Base-by-base conservation (phyloP, 35 echinoderm and acorn worm species). In the Stichopus chloronotus region DNA sequence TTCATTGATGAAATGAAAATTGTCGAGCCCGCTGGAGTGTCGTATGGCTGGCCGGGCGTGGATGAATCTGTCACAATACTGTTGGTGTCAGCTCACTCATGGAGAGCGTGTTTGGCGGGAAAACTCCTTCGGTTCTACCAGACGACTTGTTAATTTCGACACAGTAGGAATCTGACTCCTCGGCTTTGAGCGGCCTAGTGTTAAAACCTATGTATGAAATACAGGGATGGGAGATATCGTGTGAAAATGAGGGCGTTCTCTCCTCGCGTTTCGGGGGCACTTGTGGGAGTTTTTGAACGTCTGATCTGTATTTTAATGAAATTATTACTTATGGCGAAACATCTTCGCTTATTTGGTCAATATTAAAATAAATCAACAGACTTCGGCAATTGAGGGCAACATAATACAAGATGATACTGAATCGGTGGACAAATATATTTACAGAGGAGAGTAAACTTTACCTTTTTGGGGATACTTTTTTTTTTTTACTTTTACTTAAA, bases 181-280 rank as follows among this genome's bases (percentile, higher is more conserved):
- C 55, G 82, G 82, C 82, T 85, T 30, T 85, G 57, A 85, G 82
- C 82, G 82, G 82, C 82, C 82, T 85, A 85, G 82, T 85, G 82
- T 85, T 85, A 85, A 85, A 85, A 85, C 82, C 82, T 85, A 85
- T 85, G 82, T 85, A 85, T 85, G 82, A 85, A 85, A 85, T 85
- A 58, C 82, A 60, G 57, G 55, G 20, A 85, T 22, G 82, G 58
- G 4, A 56, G 54, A 85, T 74, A 20, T 85, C 82, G 82, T 58
- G 82, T 85, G 82, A 58, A 85, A 85, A 20, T 85, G 82, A 58
- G 82, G 82, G 82, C 82, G 82, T 85, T 85, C 82, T 85, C 7
- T 55, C 14, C 82, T 58, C 55, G 57, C 82, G 82, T 58, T 56
- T 56, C 30, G 21, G 57, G 82, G 82, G 16, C 57, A 23, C 82